Conservation (phyloP, 2,888 invertebrate genomes). For the Rosalia funebris region DNA sequence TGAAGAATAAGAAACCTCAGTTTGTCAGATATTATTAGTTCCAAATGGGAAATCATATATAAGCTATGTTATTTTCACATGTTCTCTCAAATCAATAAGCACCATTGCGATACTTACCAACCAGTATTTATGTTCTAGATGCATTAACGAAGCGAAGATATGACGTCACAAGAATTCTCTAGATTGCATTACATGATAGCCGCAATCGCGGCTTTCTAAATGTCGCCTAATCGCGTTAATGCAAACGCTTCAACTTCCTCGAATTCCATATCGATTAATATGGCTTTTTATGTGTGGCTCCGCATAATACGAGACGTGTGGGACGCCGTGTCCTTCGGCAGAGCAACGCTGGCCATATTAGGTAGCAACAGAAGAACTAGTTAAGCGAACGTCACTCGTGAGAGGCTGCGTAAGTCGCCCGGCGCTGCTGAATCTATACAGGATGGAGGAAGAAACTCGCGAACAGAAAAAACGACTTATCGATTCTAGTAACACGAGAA, state of each 20-base stretch:
- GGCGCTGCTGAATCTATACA: no score
- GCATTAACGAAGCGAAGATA: no score
- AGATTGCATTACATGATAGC: slow-evolving; percentile 1
- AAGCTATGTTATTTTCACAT: no score
- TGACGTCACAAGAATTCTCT: slow-evolving; percentile 3
- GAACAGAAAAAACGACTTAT: no score
- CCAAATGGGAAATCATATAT: no score
- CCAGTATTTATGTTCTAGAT: no score
- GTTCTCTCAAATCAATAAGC: no score
- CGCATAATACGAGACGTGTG: slow-evolving; percentile 37
- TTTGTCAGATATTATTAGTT: no score
- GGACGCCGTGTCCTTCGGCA: slow-evolving; percentile 47
- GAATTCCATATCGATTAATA: slow-evolving; percentile 19
- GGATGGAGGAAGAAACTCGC: no score
- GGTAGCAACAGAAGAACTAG: slow-evolving; percentile 44
- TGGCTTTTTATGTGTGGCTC: slow-evolving; percentile 16
- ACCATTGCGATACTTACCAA: no score
- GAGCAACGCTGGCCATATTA: slow-evolving; percentile 44
- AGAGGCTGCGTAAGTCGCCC: slow-evolving; percentile 23
- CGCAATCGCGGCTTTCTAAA: slow-evolving; percentile 8
- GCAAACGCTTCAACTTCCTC: slow-evolving; percentile 10
- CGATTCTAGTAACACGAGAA: no score
- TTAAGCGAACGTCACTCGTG: slow-evolving; percentile 41
- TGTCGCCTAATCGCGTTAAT: neutral
- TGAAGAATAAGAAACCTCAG: no score